Base-by-base conservation (phyloP, 2,113 vertebrate genomes). In the Boulengeromyrus knoepffleri region DNA sequence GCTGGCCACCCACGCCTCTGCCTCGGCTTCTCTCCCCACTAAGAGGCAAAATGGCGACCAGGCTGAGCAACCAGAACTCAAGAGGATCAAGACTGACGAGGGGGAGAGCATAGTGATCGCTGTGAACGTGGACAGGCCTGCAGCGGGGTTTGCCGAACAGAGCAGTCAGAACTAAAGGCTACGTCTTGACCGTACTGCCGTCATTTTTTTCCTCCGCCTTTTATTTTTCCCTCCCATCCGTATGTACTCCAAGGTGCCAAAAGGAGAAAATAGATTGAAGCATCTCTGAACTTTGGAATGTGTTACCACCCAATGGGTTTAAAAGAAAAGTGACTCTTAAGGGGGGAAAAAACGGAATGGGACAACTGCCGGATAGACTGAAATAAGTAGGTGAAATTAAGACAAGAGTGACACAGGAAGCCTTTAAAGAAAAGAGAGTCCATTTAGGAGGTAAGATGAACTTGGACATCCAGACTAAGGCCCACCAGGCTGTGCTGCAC, bases 1-100 rank as follows among this genome's bases (percentile, higher is more conserved):
- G 95, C 92, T 99, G 91, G 98, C 98, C 0, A 97, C 98, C 39
- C 98, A 99, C 1, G 98, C 98, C 0, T 99, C 98, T 0, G 98
- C 98, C 0, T 99, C 98, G 0, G 98, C 98, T 0, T 99, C 97
- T 74, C 97, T 99, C 31, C 98, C 98, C n/a, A 99, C 98, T 8
- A 99, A 99, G 94, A 96, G 98, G 83, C 98, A 97, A 94, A 98
- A 97, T 0, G 97, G 98, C 49, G 97, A 97, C 91, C 96, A 96
- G 92, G 74, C 93, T 0, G 97, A 98, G 88, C 97, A 96, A 89
- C 96, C 95, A 0, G 97, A 97, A 77, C 94, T 96, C 13, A 99
- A 99, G 96, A 96, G 97, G n/a, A 91, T 95, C 91, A 99, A 98
- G 94, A 95, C 93, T 4, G 97, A 97, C 0, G 95, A 95, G 2